phyloP scores from a whole-genome alignment of 2,113 vertebrate genomes.

The Egretta garzetta region DNA sequence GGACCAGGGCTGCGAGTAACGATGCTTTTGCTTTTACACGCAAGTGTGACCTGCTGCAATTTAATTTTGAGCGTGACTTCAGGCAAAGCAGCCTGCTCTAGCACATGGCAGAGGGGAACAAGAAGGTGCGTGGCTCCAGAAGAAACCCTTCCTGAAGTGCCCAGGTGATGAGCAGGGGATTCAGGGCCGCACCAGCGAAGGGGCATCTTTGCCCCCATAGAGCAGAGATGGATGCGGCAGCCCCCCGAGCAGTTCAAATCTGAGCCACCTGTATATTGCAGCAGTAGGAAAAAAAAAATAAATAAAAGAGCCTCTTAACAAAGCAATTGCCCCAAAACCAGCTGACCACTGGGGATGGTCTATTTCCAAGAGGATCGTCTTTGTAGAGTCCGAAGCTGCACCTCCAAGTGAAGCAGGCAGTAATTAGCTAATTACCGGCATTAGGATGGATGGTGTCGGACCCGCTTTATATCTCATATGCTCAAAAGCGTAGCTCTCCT shows the following conservation, averaged over 20 bases:
- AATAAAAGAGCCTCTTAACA: neutral
- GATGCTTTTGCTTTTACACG: neutral
- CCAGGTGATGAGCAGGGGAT: neutral
- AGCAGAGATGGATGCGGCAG: fast-evolving
- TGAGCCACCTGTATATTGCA: fast-evolving
- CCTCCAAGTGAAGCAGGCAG: neutral
- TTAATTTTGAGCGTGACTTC: neutral
- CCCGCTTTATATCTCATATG: neutral
- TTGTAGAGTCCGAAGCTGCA: neutral
- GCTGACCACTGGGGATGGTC: neutral
- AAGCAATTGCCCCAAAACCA: neutral
- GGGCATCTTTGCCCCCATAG: neutral
- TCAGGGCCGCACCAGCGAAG: neutral
- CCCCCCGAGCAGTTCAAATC: neutral
- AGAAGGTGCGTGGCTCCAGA: neutral
- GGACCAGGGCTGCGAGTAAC: fast-evolving
- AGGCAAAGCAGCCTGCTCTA: neutral
- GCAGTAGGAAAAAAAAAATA: fast-evolving
- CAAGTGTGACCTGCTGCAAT: neutral
- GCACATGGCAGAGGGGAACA: fast-evolving
- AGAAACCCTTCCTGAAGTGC: neutral
- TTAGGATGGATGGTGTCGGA: neutral
- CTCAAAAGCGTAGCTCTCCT: neutral
- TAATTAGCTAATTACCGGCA: neutral
- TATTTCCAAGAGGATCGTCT: neutral